Evolutionary conservation across 2,888 invertebrate species (phyloP).

Genomic region (Himalopsyche anomala): DNA sequence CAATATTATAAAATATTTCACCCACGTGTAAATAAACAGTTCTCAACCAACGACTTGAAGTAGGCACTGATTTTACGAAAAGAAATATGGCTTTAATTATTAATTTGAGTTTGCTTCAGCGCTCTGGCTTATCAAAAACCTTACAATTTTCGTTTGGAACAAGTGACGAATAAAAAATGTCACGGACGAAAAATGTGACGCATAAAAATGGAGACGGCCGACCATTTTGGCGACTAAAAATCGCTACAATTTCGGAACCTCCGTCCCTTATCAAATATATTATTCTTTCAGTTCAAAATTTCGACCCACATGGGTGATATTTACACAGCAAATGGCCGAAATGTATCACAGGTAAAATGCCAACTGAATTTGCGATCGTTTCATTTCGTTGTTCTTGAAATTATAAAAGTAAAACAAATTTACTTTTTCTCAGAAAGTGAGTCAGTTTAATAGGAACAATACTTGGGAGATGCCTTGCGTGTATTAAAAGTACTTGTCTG

Average conservation of each 20-base stretch:
- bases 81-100: conserved; percentile 35
- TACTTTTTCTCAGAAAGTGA: too few species aligned
- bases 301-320: neutral
- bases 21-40: neutral
- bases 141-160: conserved; percentile 10
- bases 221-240: neutral
- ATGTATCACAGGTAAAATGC: conserved; percentile 1
- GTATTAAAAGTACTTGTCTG: too few species aligned
- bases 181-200: neutral
- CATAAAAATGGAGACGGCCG: neutral
- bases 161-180: conserved; percentile 37
- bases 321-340: neutral
- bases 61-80: neutral
- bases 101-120: conserved; percentile 13
- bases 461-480: too few species aligned
- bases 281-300: conserved; percentile 23
- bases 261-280: conserved; percentile 46
- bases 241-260: conserved; percentile 21
- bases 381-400: neutral
- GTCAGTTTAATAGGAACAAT: too few species aligned
- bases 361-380: neutral
- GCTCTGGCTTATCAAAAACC: conserved; percentile 7
- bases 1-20: neutral
- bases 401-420: neutral
- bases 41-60: neutral